These are phyloP conservation scores for Muscicapa comitata DNA, from an alignment of 2,797 vertebrate species.

Conservation along the genomic window DNA sequence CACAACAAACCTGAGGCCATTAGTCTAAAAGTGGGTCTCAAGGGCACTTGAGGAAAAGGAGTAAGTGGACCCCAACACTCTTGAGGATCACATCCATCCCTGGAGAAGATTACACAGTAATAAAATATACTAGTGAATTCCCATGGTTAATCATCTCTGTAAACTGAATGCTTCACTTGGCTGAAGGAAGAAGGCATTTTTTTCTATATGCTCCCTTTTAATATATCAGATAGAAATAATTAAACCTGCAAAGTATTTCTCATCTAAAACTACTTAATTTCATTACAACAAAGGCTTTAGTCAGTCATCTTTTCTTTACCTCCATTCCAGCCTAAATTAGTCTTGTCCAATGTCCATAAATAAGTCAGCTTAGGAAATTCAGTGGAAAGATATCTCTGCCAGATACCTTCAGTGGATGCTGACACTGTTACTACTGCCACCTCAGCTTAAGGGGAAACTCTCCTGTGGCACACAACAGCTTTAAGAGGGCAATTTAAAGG, in stretches of 20 bases:
- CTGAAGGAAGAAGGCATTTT: constrained; percentile 25
- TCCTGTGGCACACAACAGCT: not conserved
- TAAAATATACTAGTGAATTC: constrained; percentile 24
- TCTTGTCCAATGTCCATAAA: constrained; percentile 42
- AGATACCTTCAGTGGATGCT: not conserved
- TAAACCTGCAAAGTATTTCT: not conserved
- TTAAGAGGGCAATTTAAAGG: constrained; percentile 4
- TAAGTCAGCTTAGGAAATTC: constrained; percentile 58
- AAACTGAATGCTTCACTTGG: constrained; percentile 24
- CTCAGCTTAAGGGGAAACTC: not conserved
- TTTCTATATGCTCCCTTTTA: not conserved
- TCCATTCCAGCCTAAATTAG: constrained; percentile 28
- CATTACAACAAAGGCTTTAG: not conserved
- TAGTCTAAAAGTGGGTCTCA: constrained; percentile 6
- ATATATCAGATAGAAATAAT: not conserved
- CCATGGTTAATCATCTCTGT: constrained; percentile 38
- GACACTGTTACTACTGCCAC: not conserved
- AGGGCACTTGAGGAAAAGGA: constrained; percentile 28
- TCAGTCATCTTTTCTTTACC: constrained; percentile 30
- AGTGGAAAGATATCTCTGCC: constrained; percentile 38
- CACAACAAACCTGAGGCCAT: constrained; percentile 32
- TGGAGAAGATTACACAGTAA: not conserved
- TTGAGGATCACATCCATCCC: not conserved
- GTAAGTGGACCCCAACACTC: constrained; percentile 48
- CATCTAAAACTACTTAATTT: constrained; percentile 33